Evolutionary conservation across 2,113 vertebrate genomes (phyloP).

Genomic region (Sebastes fasciatus): DNA sequence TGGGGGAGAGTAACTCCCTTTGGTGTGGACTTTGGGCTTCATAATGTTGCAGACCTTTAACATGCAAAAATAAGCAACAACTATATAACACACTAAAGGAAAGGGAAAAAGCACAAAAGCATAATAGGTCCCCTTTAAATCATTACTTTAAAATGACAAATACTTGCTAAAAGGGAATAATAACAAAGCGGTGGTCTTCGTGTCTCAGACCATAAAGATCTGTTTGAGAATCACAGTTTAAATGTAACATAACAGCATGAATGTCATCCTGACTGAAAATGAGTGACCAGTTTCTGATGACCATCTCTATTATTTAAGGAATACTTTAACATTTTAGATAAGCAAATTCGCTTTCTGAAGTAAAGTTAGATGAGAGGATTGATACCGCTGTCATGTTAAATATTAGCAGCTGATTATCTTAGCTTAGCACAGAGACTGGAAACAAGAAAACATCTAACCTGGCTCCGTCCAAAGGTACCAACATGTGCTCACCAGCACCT

Average conservation of each 20-base stretch:
- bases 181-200: neutral
- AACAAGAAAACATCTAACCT: neutral
- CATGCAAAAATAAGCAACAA: too few species aligned
- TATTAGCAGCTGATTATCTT: neutral
- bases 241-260: neutral
- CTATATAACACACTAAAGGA: too few species aligned
- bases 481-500: neutral
- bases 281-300: neutral
- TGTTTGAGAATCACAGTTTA: neutral
- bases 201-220: neutral
- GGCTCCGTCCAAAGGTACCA: too few species aligned
- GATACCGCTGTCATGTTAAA: neutral
- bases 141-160: neutral
- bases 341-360: neutral
- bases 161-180: neutral
- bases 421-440: neutral
- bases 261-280: neutral
- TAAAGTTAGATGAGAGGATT: neutral
- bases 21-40: too few species aligned
- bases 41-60: too few species aligned
- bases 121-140: neutral
- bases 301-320: neutral
- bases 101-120: too few species aligned
- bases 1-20: too few species aligned
- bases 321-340: neutral